Evolutionary conservation across 1,140 invertebrate genomes (phyloP).

Genomic region (Penaeus vannamei): DNA sequence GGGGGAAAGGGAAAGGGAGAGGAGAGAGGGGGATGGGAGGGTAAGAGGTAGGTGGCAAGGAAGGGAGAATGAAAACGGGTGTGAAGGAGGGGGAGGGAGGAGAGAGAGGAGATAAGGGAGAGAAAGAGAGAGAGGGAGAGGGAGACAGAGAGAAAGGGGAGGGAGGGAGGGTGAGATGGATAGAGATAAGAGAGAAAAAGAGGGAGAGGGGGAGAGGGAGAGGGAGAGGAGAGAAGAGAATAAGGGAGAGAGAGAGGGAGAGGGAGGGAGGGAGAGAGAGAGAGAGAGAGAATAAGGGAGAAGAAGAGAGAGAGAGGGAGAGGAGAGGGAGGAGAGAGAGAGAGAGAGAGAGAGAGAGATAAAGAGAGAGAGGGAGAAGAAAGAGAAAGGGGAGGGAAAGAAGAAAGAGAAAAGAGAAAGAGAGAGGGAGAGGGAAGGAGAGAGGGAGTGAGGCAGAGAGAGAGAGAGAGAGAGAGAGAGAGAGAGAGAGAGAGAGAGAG

Average conservation of each 20-base stretch:
- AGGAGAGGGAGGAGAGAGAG: constrained; percentile 7
- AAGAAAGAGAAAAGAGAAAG: too few species aligned
- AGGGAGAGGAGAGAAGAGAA: constrained; percentile 2
- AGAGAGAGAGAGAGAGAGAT: constrained; percentile 7
- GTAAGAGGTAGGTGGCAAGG: neutral
- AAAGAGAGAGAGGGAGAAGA: too few species aligned
- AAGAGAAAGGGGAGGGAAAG: too few species aligned
- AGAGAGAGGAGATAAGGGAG: neutral
- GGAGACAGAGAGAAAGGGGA: neutral
- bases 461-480: too few species aligned
- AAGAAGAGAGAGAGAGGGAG: too few species aligned
- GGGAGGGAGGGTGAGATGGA: neutral
- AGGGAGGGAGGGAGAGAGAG: neutral
- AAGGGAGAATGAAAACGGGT: neutral
- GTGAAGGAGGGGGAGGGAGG: too few species aligned
- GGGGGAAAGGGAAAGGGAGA: neutral
- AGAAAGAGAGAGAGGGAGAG: neutral
- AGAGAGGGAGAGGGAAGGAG: too few species aligned
- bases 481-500: too few species aligned
- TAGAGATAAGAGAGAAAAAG: neutral
- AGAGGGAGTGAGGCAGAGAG: too few species aligned
- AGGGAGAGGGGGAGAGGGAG: neutral
- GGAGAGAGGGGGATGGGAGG: neutral
- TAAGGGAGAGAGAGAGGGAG: neutral
- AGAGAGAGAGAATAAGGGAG: neutral